Percentiles rank a stretch among this genome's conserved stretches.
Conservation (phyloP, 2,113 vertebrate species). For the Daubentonia madagascariensis region DNA sequence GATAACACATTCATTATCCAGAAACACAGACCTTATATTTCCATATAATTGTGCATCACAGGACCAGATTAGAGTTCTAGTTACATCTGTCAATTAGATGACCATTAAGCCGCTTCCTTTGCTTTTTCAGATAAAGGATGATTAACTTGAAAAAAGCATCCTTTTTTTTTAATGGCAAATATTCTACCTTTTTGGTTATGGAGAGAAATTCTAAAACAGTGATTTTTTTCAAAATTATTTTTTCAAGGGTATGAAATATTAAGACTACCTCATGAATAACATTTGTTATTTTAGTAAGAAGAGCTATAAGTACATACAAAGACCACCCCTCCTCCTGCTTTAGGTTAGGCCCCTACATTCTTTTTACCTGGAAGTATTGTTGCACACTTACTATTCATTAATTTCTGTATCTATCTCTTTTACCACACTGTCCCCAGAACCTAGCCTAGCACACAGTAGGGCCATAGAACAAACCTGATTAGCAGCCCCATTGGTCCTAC, state of each 20-base stretch:
- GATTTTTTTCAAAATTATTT: background rate
- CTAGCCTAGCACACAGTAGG: background rate
- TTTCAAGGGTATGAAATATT: background rate
- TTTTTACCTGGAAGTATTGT: background rate
- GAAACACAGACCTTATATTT: background rate
- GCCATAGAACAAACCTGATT: background rate
- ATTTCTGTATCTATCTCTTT: background rate
- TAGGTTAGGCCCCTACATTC: background rate
- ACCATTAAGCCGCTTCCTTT: background rate
- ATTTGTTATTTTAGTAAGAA: background rate
- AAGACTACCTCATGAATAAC: background rate
- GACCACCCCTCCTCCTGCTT: background rate
- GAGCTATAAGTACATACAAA: background rate
- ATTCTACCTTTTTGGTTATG: background rate
- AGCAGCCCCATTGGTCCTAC: background rate
- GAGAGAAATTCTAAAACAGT: background rate
- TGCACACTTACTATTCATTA: background rate
- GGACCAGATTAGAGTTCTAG: background rate
- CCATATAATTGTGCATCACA: background rate
- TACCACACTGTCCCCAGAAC: background rate
- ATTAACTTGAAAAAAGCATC: background rate
- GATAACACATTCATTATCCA: background rate
- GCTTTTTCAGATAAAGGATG: conserved; percentile 21
- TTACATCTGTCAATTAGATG: background rate
- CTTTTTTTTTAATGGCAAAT: background rate